These are phyloP conservation scores for Eunapius fragilis DNA, from an alignment of 37 sponge, comb jelly and placozoan genomes.

Conservation along the genomic window DNA sequence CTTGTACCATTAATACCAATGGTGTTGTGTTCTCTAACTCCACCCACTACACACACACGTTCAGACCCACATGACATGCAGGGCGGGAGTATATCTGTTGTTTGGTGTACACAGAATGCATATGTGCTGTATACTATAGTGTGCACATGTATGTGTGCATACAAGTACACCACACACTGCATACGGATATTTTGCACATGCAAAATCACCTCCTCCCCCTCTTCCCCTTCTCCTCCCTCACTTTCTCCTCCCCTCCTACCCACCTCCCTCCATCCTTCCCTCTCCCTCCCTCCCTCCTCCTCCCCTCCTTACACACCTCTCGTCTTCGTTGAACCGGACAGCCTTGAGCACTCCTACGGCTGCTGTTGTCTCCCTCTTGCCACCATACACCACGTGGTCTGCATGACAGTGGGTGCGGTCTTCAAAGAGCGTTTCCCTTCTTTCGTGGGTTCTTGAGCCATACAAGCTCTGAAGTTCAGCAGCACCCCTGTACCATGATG, in stretches of 20 bases:
- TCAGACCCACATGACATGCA: too few species aligned
- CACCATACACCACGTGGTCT: constrained; percentile 83
- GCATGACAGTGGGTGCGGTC: constrained; percentile 96
- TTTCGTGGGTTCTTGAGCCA: constrained; percentile 55
- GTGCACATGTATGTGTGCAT: too few species aligned
- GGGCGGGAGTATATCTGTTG: too few species aligned
- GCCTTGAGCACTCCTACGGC: constrained; percentile 93
- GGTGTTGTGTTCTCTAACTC: too few species aligned
- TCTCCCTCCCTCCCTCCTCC: not conserved
- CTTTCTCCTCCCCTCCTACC: not conserved
- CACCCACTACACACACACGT: too few species aligned
- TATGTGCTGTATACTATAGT: too few species aligned
- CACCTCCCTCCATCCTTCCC: not conserved
- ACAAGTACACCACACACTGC: too few species aligned
- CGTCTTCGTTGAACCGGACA: constrained; percentile 52
- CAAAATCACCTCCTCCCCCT: not conserved
- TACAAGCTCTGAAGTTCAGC: constrained; percentile 57
- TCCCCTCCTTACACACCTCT: not conserved
- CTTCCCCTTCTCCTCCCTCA: not conserved
- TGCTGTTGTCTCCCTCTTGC: constrained; percentile 78
- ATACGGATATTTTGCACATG: too few species aligned
- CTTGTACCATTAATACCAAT: too few species aligned
- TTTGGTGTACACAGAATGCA: too few species aligned
- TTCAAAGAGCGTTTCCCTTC: constrained; percentile 86
- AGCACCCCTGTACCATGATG: constrained; percentile 18